Evolutionary conservation across 2,113 vertebrate genomes (phyloP).

Genomic region (Cyprinus carpio): DNA sequence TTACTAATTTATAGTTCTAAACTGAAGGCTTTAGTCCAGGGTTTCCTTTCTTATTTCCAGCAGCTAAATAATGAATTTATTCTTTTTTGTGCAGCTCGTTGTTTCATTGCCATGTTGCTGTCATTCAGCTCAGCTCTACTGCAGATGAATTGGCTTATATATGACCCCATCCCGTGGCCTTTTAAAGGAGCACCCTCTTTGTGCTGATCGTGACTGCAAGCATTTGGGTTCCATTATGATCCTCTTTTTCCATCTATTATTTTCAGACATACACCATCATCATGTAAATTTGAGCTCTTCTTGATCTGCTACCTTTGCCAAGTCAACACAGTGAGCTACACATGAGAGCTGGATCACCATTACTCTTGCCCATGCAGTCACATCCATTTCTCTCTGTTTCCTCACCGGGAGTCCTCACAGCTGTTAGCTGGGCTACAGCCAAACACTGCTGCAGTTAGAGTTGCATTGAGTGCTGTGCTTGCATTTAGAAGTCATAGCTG

Average conservation of each 20-base stretch:
- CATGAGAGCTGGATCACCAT: conserved; percentile 24
- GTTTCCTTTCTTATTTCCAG: conserved; percentile 29
- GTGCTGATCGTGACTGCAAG: conserved; percentile 7
- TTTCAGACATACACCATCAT: background rate
- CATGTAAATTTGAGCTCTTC: background rate
- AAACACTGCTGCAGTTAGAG: no score
- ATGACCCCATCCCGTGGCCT: background rate
- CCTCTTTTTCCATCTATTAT: conserved; percentile 23
- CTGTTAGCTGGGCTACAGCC: conserved; percentile 10
- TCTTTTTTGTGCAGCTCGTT: conserved; percentile 9
- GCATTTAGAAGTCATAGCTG: background rate
- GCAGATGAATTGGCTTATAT: conserved; percentile 19
- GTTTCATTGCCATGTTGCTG: conserved; percentile 19
- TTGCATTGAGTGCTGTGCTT: background rate
- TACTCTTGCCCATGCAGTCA: conserved; percentile 15
- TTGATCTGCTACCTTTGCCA: background rate
- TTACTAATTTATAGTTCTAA: conserved; percentile 44
- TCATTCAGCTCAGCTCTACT: conserved; percentile 1
- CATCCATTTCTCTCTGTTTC: conserved; percentile 10
- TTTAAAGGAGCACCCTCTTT: background rate
- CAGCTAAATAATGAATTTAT: conserved; percentile 25
- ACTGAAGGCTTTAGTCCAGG: conserved; percentile 27
- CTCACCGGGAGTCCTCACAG: background rate
- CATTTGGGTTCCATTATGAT: conserved; percentile 27
- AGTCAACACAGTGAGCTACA: conserved; percentile 1